Conservation (phyloP, 2,888 invertebrate species). For the Zonitis immaculata region DNA sequence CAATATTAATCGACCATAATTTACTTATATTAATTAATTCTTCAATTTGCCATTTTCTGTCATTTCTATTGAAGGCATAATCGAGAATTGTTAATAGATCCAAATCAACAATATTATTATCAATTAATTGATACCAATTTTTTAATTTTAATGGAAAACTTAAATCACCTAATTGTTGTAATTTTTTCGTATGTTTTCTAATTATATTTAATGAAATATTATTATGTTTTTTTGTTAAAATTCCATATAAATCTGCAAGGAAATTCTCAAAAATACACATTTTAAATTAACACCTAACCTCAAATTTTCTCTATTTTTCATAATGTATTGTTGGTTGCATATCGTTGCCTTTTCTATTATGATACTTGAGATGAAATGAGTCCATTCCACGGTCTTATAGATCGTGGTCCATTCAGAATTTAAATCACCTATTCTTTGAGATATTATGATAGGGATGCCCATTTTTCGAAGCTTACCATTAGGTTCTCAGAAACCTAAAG, state of each 20-base stretch:
- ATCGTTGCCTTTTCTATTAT: too few relatives aligned
- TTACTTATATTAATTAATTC: conserved; percentile 48
- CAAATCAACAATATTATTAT: conserved; percentile 1
- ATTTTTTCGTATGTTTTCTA: conserved; percentile 57
- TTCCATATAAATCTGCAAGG: conserved; percentile 23
- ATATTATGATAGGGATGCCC: too few relatives aligned
- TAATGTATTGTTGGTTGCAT: too few relatives aligned
- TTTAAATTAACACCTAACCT: conserved; percentile 3
- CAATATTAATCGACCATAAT: conserved; percentile 51
- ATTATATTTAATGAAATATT: conserved; percentile 32
- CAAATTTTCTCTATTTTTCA: too few relatives aligned
- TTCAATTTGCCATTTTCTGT: conserved; percentile 30
- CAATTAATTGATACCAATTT: conserved; percentile 54
- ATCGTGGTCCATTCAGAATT: too few relatives aligned
- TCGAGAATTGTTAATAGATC: conserved; percentile 28
- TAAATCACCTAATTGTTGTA: conserved; percentile 58
- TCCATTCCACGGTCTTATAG: too few relatives aligned
- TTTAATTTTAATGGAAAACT: conserved; percentile 57
- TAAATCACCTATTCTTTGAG: too few relatives aligned
- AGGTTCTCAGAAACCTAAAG: too few relatives aligned
- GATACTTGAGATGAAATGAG: too few relatives aligned
- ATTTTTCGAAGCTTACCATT: too few relatives aligned
- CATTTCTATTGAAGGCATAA: conserved; percentile 23
- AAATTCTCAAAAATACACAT: conserved; percentile 25
- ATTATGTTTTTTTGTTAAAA: conserved; percentile 20